phyloP scores from a whole-genome alignment of 2,797 vertebrate genomes.

The Astyanax mexicanus region DNA sequence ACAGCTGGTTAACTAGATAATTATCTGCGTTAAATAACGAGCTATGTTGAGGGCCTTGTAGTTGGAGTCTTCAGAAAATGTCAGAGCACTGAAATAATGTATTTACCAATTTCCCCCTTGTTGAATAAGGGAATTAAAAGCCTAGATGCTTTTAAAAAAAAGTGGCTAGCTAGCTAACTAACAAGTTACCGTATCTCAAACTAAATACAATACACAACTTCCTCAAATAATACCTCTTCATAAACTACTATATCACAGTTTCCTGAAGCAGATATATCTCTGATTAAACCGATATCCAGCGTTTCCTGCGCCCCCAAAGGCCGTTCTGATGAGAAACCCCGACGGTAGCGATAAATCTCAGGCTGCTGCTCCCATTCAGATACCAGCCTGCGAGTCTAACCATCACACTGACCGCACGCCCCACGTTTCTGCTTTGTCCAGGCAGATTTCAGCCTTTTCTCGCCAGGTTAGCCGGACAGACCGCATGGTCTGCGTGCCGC shows the following conservation, averaged over 20 bases:
- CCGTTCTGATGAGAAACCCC: not conserved
- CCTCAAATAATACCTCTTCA: not conserved
- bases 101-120: too few relatives aligned
- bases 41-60: not conserved
- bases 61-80: not conserved
- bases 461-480: not conserved
- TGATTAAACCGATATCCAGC: slow-evolving; percentile 29
- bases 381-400: slow-evolving; percentile 14
- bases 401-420: slow-evolving; percentile 30
- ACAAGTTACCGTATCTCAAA: too few relatives aligned
- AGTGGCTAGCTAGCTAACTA: too few relatives aligned
- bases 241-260: slow-evolving; percentile 1
- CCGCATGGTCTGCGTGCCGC: slow-evolving; percentile 25
- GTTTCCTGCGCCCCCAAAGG: slow-evolving; percentile 5
- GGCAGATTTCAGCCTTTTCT: slow-evolving; percentile 1
- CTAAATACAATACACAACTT: slow-evolving; percentile 43
- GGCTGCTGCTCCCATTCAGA: not conserved
- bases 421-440: slow-evolving; percentile 2
- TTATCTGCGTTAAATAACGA: too few relatives aligned
- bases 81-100: not conserved
- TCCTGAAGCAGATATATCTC: slow-evolving; percentile 27
- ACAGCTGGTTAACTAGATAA: too few relatives aligned
- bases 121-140: too few relatives aligned
- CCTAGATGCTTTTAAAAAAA: too few relatives aligned
- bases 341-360: too few relatives aligned